Evolutionary conservation across 2,888 invertebrate species (phyloP), one percentile per base, ranked within the genome.

Genomic region (Epinotia demarniana): DNA sequence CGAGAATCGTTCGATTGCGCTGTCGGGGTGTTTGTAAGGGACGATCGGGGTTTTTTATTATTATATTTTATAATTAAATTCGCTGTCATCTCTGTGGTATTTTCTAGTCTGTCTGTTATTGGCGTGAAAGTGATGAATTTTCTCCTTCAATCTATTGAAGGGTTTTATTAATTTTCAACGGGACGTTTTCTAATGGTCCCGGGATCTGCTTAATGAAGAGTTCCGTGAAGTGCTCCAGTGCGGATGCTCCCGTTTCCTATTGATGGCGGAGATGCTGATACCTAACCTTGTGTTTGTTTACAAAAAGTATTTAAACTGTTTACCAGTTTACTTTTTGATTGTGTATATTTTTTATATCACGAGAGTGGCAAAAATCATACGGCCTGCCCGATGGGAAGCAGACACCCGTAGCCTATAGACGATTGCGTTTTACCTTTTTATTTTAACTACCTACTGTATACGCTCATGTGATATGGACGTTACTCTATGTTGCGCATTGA

Each of bases 11-110:
- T 77, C 81, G 85, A 84, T 83, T 86, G 83, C 81, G 75, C 69
- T 80, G 82, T 79, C 79, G 81, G 83, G 84, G 84, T 86, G 86
- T 87, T 84, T 84, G 86, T 87, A 90, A 90, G 92, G 92, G 93
- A 90, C 91, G 91, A 83, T 88, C 87, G 88, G 87, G 89, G 85
- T 89, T 89, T 91, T 66, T 86, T 90, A 91, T 91, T 93, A 92
- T 92, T 92, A 93, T 93, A 91, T 92, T 75, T 92, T 92, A 92
- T 93, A 94, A 94, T 94, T 94, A 93, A 94, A 93, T 92, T 91
- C 87, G 89, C 92, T 92, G 93, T 92, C 93, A 93, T 91, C 90
- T 90, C 88, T 89, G 89, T 86, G 85, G 85, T 85, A 87, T 86
- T 86, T 86, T 86, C 84, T 85, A 86, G 86, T 91, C 88, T 88